These are phyloP conservation scores for Trogon melanurus DNA, from an alignment of 2,113 vertebrate species.

Conservation along the genomic window DNA sequence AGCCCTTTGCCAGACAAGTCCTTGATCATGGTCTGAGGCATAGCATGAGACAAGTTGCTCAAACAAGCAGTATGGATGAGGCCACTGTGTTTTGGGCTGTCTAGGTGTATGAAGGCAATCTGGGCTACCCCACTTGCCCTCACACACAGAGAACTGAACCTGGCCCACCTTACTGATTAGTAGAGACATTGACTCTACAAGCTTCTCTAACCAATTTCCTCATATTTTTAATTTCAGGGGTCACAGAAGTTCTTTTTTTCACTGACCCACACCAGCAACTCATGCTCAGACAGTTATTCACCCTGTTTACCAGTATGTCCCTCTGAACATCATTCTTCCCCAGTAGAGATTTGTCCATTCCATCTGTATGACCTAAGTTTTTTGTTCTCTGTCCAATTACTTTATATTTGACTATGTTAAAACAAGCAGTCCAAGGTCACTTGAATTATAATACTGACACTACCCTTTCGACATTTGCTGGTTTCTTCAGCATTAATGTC, in stretches of 20 bases:
- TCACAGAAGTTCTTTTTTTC: not conserved
- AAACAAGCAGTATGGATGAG: not conserved
- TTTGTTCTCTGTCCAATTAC: not conserved
- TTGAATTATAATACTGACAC: not conserved
- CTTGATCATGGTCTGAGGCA: not conserved
- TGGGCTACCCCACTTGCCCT: not conserved
- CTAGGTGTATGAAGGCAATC: not conserved
- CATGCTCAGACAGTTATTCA: constrained; percentile 52
- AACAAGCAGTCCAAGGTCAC: not conserved
- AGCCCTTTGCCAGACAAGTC: not conserved
- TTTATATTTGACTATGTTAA: not conserved
- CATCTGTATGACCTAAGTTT: constrained; percentile 8
- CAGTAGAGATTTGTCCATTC: not conserved
- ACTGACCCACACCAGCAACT: not conserved
- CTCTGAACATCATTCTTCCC: not conserved
- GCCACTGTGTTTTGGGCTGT: not conserved
- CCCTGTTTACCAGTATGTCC: not conserved
- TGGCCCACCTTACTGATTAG: not conserved
- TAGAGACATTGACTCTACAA: not conserved
- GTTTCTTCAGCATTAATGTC: not conserved
- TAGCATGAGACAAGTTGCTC: not conserved
- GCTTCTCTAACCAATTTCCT: not conserved
- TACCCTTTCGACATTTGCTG: not conserved
- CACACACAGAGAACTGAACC: not conserved
- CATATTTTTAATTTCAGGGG: constrained; percentile 14